Evolutionary conservation across 2,888 invertebrate genomes (phyloP).

Genomic region (Drosophila testacea): DNA sequence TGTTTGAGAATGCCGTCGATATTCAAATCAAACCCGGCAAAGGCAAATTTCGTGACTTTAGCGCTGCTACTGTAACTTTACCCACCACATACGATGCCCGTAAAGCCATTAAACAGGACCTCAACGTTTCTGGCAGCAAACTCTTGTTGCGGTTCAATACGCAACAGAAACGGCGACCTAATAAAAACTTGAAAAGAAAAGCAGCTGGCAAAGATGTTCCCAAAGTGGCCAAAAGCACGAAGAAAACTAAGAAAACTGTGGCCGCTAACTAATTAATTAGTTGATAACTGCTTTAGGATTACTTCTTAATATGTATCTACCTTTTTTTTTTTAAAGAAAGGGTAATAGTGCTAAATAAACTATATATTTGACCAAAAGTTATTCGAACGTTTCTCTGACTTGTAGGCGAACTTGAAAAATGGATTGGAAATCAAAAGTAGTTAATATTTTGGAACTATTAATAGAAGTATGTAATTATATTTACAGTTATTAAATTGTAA

Average conservation of each 20-base stretch:
- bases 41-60: constrained; percentile 62
- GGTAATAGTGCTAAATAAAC: constrained; percentile 31
- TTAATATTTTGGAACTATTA: no score
- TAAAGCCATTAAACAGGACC: constrained; percentile 62
- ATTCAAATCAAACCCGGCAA: constrained; percentile 75
- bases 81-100: constrained; percentile 78
- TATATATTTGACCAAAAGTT: neutral
- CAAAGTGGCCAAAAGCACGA: constrained; percentile 9
- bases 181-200: constrained; percentile 41
- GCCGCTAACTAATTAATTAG: constrained; percentile 5
- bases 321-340: neutral
- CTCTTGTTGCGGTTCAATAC: constrained; percentile 74
- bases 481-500: no score
- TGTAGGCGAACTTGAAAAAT: no score
- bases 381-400: neutral
- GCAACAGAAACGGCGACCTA: constrained; percentile 33
- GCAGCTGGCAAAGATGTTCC: neutral
- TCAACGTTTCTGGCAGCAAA: constrained; percentile 66
- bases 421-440: no score
- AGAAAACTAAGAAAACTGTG: constrained; percentile 12
- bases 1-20: constrained; percentile 81
- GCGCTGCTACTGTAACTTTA: constrained; percentile 77
- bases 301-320: constrained; percentile 25
- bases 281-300: constrained; percentile 14
- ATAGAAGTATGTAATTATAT: no score